phyloP scores from a whole-genome alignment of 2,797 vertebrate genomes.

The Acipenser transmontanus region DNA sequence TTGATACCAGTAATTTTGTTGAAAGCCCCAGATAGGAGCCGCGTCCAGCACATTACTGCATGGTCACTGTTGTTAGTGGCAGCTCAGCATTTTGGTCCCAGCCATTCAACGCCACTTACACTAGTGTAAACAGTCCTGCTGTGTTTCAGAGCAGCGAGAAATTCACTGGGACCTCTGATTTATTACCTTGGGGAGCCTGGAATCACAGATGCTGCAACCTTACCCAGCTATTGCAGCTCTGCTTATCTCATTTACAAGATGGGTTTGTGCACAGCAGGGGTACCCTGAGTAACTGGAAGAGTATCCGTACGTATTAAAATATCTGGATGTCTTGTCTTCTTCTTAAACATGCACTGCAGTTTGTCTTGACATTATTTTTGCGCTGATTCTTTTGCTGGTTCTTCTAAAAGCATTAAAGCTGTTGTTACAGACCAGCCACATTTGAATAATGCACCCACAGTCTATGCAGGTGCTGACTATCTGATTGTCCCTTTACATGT shows the following conservation, averaged over 20 bases:
- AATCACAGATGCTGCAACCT: constrained; percentile 51
- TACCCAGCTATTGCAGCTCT: constrained; percentile 46
- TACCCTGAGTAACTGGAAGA: neutral
- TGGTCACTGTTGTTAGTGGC: constrained; percentile 31
- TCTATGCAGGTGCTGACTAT: too few relatives aligned
- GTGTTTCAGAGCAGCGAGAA: constrained; percentile 61
- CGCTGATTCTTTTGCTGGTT: neutral
- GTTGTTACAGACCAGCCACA: too few relatives aligned
- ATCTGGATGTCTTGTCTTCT: neutral
- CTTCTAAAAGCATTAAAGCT: too few relatives aligned
- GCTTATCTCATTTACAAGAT: constrained; percentile 54
- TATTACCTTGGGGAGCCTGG: constrained; percentile 59
- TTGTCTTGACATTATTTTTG: too few relatives aligned
- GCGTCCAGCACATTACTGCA: too few relatives aligned
- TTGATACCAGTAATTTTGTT: too few relatives aligned
- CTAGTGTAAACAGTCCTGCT: constrained; percentile 65
- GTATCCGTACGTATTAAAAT: constrained; percentile 1
- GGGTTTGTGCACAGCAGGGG: constrained; percentile 8
- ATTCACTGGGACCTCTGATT: constrained; percentile 61
- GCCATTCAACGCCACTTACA: constrained; percentile 52
- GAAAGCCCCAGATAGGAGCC: too few relatives aligned
- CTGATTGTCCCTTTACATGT: too few relatives aligned
- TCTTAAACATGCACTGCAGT: too few relatives aligned
- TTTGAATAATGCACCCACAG: too few relatives aligned
- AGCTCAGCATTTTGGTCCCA: constrained; percentile 9